Conservation (phyloP, 2,888 invertebrate species). For the Synanthedon vespiformis region DNA sequence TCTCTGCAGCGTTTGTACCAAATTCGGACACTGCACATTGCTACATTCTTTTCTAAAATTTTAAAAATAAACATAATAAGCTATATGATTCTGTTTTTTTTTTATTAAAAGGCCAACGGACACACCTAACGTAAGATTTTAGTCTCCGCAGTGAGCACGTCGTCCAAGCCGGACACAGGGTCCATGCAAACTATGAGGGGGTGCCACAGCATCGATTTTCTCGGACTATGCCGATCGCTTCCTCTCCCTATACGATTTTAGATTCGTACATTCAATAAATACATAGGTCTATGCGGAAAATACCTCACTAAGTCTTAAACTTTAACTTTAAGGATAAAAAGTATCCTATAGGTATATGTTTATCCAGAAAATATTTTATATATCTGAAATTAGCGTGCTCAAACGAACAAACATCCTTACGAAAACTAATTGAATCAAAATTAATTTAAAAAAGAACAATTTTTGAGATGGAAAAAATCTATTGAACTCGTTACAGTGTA, state of each 20-base stretch:
- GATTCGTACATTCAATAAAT: constrained; percentile 25
- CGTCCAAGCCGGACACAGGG: constrained; percentile 31
- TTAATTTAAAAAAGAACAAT: no score
- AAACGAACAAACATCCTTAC: no score
- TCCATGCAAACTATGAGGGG: constrained; percentile 68
- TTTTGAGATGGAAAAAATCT: no score
- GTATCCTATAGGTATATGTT: no score
- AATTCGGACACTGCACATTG: constrained; percentile 8
- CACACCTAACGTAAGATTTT: neutral
- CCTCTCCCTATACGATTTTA: constrained; percentile 35
- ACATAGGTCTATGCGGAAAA: neutral
- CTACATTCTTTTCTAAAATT: neutral
- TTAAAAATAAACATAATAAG: neutral
- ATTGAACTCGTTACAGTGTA: no score
- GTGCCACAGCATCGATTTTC: constrained; percentile 59
- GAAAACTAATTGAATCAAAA: no score
- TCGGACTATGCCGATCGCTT: constrained; percentile 63
- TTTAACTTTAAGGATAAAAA: no score
- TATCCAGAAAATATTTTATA: no score
- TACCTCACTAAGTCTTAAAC: no score
- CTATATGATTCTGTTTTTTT: neutral
- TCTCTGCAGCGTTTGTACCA: constrained; percentile 10
- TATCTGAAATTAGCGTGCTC: no score
- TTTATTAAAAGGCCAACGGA: neutral
- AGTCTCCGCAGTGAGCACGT: constrained; percentile 8